Base-by-base conservation (phyloP, 1,140 invertebrate genomes). In the Rhynchophorus ferrugineus region DNA sequence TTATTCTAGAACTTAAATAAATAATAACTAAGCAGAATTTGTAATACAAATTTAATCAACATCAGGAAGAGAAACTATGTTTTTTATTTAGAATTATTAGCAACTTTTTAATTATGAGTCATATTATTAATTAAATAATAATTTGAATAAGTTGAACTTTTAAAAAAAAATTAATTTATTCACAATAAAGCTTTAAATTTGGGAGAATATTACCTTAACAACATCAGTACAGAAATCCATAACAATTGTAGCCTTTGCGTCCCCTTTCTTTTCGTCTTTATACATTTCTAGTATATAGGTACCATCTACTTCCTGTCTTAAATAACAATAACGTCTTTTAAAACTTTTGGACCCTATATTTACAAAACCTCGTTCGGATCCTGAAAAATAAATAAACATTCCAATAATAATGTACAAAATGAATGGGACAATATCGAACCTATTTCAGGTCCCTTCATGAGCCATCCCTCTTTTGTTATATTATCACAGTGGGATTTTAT, bases 181-280 rank as follows among this genome's bases (percentile, higher is more conserved):
- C n/a, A n/a, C 14, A 43, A 44, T 37, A 47, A 8, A 53, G 20
- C n/a, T n/a, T n/a, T n/a, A n/a, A n/a, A n/a, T n/a, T n/a, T n/a
- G n/a, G n/a, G n/a, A n/a, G n/a, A n/a, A 11, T 39, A 14, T 74
- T 72, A 89, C 87, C 70, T 84, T 83, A 38, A 89, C 77, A 60
- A 93, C 87, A 68, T 92, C 87, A 1, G 83, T 84, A 64, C 91
- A 94, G 72, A 91, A 89, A 69, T 95, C 91, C 81, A 95, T 85
- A 54, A 90, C 89, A 70, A 95, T 89, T n/a, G 87, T 87, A 51
- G 87, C 80, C 73, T 94, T 94, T 1, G 86, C 84, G 63, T 95
- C 91, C 2, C 79, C 81, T 71, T 90, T 91, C 65, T 86, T 89
- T 46, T 95, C 90, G 74, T 95, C 91, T 74, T 95, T 95, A 66